These are phyloP conservation scores for Phalangium opilio DNA, from an alignment of 2,888 invertebrate species.

Conservation along the genomic window DNA sequence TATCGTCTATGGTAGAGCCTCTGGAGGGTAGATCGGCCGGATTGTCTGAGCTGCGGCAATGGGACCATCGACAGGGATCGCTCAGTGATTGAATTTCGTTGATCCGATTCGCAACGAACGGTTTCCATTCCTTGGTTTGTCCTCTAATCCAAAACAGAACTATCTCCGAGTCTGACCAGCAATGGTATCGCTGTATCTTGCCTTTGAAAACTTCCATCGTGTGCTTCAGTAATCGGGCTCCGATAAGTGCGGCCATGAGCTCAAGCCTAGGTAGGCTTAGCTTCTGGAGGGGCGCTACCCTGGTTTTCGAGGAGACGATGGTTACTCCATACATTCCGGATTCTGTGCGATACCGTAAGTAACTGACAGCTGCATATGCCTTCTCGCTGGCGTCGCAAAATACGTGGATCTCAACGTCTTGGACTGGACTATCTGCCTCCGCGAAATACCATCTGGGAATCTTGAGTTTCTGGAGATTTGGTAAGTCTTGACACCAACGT, in stretches of 20 bases:
- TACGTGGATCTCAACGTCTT: neutral
- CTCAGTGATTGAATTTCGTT: neutral
- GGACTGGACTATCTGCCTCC: neutral
- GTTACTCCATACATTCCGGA: neutral
- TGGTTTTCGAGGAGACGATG: neutral
- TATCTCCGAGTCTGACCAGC: neutral
- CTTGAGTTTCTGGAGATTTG: neutral
- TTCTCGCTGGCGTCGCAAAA: no score
- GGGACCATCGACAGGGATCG: neutral
- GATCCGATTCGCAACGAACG: constrained; percentile 1
- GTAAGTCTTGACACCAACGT: neutral
- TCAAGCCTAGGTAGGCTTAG: no score
- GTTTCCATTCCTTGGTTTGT: neutral
- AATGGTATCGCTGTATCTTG: neutral
- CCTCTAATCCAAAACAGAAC: neutral
- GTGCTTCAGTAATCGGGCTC: neutral
- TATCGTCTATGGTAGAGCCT: neutral
- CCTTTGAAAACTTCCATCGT: neutral
- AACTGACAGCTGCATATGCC: neutral
- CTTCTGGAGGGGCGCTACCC: no score
- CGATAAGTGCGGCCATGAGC: no score
- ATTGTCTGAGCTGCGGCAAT: neutral
- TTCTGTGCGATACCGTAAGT: neutral
- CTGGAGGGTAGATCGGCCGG: neutral
- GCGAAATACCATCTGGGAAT: neutral